Conservation (phyloP, 1,140 invertebrate genomes). For the Mamestra configurata region DNA sequence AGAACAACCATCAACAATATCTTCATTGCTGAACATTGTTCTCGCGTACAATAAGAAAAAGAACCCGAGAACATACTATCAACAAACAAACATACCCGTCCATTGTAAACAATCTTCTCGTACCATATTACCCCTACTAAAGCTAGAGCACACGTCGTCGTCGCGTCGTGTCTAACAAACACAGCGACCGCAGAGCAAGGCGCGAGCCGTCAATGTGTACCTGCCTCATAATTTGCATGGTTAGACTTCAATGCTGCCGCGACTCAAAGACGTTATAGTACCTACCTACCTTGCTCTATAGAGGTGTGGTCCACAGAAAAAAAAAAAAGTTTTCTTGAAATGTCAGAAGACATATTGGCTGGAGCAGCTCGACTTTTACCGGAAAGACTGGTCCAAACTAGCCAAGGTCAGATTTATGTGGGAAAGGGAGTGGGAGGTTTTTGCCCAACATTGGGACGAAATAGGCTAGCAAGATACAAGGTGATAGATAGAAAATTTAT, state of each 20-base stretch:
- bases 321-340: too few relatives aligned
- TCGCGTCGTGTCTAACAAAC: conserved; percentile 15
- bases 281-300: conserved; percentile 4
- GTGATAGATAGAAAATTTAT: too few relatives aligned
- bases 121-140: neutral
- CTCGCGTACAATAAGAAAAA: too few relatives aligned
- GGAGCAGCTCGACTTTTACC: too few relatives aligned
- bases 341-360: too few relatives aligned
- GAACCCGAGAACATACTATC: neutral
- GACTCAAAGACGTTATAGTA: conserved; percentile 37
- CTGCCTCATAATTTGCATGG: conserved; percentile 43
- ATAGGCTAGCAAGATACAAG: too few relatives aligned
- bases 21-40: too few relatives aligned
- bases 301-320: neutral
- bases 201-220: conserved; percentile 35
- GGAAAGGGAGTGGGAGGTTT: too few relatives aligned
- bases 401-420: too few relatives aligned
- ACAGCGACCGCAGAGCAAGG: conserved; percentile 11
- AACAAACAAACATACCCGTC: neutral
- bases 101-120: neutral
- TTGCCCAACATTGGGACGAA: too few relatives aligned
- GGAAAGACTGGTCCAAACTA: too few relatives aligned
- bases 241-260: conserved; percentile 15
- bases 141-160: conserved; percentile 3
- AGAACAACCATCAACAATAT: too few relatives aligned